Conservation (phyloP, 2,113 vertebrate species). For the Morone chrysops region DNA sequence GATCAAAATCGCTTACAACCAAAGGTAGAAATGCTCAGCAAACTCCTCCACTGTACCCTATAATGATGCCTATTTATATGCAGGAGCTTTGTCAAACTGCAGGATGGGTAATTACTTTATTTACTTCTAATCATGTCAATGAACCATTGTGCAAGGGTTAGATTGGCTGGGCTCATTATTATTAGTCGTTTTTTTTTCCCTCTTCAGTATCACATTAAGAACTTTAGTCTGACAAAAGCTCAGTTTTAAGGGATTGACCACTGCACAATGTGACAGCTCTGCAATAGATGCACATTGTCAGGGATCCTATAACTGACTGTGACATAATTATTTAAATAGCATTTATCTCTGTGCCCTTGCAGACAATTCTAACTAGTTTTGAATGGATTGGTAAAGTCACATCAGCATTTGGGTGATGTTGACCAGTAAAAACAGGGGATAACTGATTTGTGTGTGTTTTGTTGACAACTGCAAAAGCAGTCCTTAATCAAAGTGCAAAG, state of each 20-base stretch:
- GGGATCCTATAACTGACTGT: slow-evolving; percentile 36
- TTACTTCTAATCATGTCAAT: slow-evolving; percentile 81
- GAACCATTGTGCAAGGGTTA: slow-evolving; percentile 75
- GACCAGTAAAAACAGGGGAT: neutral
- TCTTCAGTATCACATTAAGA: slow-evolving; percentile 58
- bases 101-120: slow-evolving; percentile 80
- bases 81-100: slow-evolving; percentile 71
- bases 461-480: neutral
- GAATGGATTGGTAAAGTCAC: slow-evolving; percentile 15
- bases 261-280: slow-evolving; percentile 27
- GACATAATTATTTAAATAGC: slow-evolving; percentile 52
- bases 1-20: slow-evolving; percentile 87
- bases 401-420: neutral
- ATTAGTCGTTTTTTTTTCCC: slow-evolving; percentile 31
- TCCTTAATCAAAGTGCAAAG: slow-evolving; percentile 2
- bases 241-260: slow-evolving; percentile 54
- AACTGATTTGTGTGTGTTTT: neutral
- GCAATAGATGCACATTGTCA: slow-evolving; percentile 38
- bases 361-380: slow-evolving; percentile 30
- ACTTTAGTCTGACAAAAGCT: slow-evolving; percentile 48
- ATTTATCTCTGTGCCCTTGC: slow-evolving; percentile 21
- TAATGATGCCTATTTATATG: slow-evolving; percentile 87
- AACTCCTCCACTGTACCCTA: slow-evolving; percentile 84
- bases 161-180: slow-evolving; percentile 67
- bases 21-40: slow-evolving; percentile 87